phyloP scores from a whole-genome alignment of 2,888 invertebrate species.

The Cheilosia soror region DNA sequence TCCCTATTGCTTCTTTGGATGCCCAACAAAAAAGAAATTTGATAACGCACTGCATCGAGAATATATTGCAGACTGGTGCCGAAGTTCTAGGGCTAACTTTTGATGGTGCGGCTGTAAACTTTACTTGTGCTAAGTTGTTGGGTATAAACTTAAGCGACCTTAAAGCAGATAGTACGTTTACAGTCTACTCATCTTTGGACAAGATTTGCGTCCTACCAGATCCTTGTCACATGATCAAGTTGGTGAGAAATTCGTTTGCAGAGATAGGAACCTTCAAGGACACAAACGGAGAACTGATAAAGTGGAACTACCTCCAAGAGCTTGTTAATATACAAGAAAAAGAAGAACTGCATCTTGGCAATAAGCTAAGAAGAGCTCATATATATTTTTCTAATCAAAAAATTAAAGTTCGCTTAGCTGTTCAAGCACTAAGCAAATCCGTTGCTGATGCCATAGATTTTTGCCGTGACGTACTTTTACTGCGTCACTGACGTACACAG shows the following conservation, averaged over 20 bases:
- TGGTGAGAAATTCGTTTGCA: constrained; percentile 2
- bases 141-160: background rate
- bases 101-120: constrained; percentile 16
- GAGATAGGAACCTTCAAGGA: constrained; percentile 13
- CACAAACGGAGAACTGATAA: background rate
- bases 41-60: constrained; percentile 2
- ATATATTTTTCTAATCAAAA: constrained; percentile 6
- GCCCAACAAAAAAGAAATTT: constrained; percentile 10
- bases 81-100: constrained; percentile 7
- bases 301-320: constrained; percentile 11
- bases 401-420: constrained; percentile 3
- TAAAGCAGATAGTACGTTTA: background rate
- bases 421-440: constrained; percentile 3
- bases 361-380: constrained; percentile 11
- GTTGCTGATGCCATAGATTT: background rate
- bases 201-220: constrained; percentile 9
- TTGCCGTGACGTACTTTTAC: too few species aligned
- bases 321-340: background rate
- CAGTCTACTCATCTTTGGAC: background rate
- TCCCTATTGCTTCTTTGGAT: constrained; percentile 3
- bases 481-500: too few species aligned
- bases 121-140: constrained; percentile 1
- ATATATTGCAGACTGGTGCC: background rate
- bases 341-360: background rate
- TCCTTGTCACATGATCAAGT: background rate